Percentiles rank a stretch among this genome's conserved stretches.
Evolutionary conservation across 2,797 vertebrate genomes (phyloP).

Genomic region (Pelodytes ibericus): DNA sequence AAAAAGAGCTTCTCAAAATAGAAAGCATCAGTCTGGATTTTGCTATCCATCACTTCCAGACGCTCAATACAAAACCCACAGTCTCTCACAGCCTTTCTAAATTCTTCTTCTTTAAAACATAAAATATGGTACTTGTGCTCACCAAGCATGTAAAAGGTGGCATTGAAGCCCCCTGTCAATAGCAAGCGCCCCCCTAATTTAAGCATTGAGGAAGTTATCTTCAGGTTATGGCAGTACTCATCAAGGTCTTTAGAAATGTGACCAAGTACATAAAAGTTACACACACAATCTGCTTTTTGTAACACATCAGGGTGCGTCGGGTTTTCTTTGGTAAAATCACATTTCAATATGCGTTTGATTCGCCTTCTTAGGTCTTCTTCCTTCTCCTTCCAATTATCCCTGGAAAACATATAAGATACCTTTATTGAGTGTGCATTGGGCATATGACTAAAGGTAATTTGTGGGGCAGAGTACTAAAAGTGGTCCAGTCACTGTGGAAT

Average conservation of each 20-base stretch:
- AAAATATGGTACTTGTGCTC: conserved; percentile 5
- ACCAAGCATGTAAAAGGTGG: background rate
- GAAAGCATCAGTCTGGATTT: background rate
- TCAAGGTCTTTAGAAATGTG: background rate
- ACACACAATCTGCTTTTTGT: conserved; percentile 2
- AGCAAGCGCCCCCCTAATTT: conserved; percentile 3
- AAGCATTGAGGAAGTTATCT: background rate
- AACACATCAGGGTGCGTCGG: background rate
- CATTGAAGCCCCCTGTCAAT: background rate
- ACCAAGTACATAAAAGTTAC: background rate
- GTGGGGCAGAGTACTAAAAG: too few species aligned
- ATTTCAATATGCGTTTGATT: background rate
- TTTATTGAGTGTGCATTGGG: too few species aligned
- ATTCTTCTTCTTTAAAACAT: background rate
- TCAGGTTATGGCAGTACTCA: background rate
- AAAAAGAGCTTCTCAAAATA: background rate
- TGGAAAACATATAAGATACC: background rate
- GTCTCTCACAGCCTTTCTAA: conserved; percentile 2
- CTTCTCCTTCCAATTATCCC: background rate
- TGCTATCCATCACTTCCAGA: background rate
- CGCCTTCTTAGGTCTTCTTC: conserved; percentile 19
- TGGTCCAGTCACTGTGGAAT: too few species aligned
- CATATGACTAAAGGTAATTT: too few species aligned
- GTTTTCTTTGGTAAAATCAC: conserved; percentile 16
- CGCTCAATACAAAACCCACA: background rate